Evolutionary conservation across 37 sponge, comb jelly and placozoan genomes (phyloP), one percentile per base, ranked within the genome.

Genomic region (Amphimedon queenslandica): DNA sequence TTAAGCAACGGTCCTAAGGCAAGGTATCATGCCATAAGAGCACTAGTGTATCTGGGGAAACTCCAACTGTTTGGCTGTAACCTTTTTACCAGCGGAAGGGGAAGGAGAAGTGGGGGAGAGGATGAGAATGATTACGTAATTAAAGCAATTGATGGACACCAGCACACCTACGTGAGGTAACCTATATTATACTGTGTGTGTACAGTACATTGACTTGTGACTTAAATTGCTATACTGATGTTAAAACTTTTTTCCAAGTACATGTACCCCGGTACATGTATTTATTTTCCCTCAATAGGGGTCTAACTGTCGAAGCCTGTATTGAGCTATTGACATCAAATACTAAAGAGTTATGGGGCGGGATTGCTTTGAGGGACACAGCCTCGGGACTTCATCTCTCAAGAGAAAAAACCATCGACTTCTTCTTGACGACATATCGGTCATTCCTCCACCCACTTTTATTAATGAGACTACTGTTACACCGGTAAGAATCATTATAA

Each of bases 401-500:
- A 58, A 77, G 78, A 39, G 77, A 89, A n/a, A 81, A 93, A 51
- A 84, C 89, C 53, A 35, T 74, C 8, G 73, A 76, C 21, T 89
- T 94, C 78, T 87, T 89, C 69, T 77, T 94, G 34, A 82, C 90
- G 31, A 82, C 81, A 1, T 85, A 77, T 42, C 78, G 78, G 29
- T 87, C 94, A 38, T 94, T 87, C 66, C 43, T 82, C 11, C 89
- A 90, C 37, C 94, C 94, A 2, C 63, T 89, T 37, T 76, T 94
- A 30, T 60, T 94, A 25, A 69, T 94, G 43, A 71, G 94, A 4
- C 87, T 94, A 10, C 82, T 94, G 28, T 58, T 86, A 20, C 94
- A 94, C 56, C 74, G 94, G 58, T 76, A 69, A 51, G 65, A 4
- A 11, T 18, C 68, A 18, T 8, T 67, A 5, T 35, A 35, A 5